These are phyloP conservation scores for Butorides virescens DNA, from an alignment of 2,113 vertebrate species.

Conservation along the genomic window DNA sequence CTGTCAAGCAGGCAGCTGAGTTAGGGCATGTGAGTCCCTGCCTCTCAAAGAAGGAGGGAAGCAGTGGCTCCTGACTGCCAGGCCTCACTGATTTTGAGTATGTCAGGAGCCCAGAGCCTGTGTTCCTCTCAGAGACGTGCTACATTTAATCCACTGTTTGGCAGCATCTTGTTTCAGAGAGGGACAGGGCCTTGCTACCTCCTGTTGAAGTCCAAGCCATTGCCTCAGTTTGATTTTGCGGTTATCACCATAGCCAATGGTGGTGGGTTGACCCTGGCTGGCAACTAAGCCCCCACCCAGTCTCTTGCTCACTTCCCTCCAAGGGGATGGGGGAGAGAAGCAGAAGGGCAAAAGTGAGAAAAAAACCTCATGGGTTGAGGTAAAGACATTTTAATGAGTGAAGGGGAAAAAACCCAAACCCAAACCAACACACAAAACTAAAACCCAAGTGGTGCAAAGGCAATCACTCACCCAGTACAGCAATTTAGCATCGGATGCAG, in stretches of 20 bases:
- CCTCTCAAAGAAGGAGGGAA: background rate
- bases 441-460: background rate
- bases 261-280: background rate
- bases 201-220: background rate
- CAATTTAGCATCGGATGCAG: rapidly evolving
- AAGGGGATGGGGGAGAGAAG: background rate
- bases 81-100: background rate
- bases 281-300: background rate
- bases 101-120: background rate
- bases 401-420: background rate
- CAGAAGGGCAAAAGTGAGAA: background rate
- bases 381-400: background rate
- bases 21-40: background rate
- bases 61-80: background rate
- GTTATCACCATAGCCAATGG: background rate
- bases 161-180: background rate
- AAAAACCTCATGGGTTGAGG: background rate
- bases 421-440: background rate
- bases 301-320: background rate
- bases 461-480: background rate
- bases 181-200: background rate
- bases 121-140: background rate
- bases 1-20: background rate
- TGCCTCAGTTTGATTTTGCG: background rate
- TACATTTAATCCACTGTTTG: background rate